A percentile compares a stretch with the other conserved stretches of the same genome.
Evolutionary conservation across 2,113 vertebrate genomes (phyloP).

Genomic region (Scolopax mira): DNA sequence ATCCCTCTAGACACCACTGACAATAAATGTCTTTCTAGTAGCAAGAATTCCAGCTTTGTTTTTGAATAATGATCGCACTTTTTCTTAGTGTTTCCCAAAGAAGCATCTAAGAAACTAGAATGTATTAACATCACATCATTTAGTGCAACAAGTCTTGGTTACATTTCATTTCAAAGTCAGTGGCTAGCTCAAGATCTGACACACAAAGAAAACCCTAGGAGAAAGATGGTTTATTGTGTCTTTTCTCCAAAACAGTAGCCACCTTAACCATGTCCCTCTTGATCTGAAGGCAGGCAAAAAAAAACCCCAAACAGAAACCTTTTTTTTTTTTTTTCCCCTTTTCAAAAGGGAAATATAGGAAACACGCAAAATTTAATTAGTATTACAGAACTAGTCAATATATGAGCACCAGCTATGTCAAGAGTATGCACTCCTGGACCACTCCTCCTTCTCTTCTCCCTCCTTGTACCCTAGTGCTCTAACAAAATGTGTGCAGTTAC

Average conservation of each 20-base stretch:
- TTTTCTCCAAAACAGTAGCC: neutral
- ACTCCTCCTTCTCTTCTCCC: neutral
- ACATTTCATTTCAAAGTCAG: neutral
- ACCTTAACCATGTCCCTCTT: neutral
- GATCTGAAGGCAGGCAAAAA: neutral
- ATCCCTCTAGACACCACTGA: neutral
- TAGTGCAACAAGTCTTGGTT: neutral
- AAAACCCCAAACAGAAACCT: neutral
- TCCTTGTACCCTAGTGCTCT: neutral
- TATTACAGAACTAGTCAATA: too few relatives aligned
- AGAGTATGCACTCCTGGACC: neutral
- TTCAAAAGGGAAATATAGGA: neutral
- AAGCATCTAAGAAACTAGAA: neutral
- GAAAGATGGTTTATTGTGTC: neutral
- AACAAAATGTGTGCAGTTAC: neutral
- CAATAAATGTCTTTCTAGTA: neutral
- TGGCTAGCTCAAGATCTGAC: neutral
- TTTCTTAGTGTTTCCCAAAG: neutral
- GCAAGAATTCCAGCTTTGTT: neutral
- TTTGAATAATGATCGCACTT: neutral
- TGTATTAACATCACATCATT: neutral
- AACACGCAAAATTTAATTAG: neutral
- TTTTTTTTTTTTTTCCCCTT: neutral
- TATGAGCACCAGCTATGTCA: neutral
- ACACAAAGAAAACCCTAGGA: neutral